Evolutionary conservation across 2,113 vertebrate genomes (phyloP).

Genomic region (Peromyscus maniculatus): DNA sequence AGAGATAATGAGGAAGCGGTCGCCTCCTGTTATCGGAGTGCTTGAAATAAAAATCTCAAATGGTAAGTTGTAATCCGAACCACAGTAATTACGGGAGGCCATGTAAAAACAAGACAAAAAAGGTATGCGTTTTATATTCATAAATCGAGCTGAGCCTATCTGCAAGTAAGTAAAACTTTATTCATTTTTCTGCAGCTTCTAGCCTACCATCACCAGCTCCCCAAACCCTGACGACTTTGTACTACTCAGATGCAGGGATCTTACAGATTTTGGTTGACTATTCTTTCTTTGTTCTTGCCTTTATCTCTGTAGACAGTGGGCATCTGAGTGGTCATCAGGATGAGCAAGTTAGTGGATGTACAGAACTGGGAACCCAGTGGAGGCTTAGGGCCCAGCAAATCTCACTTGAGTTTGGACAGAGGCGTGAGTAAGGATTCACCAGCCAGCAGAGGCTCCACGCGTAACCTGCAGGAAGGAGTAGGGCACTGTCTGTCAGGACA

Average conservation of each 20-base stretch:
- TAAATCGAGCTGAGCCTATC: conserved; percentile 75
- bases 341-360: rapidly evolving
- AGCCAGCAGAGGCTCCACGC: no score
- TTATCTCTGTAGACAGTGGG: background rate
- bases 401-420: background rate
- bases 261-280: background rate
- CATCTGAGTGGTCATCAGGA: no score
- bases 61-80: conserved; percentile 70
- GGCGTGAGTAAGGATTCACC: rapidly evolving
- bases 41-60: conserved; percentile 80
- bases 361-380: rapidly evolving
- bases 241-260: background rate
- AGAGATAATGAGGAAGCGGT: conserved; percentile 68
- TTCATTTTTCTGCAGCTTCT: conserved; percentile 34
- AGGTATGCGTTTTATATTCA: conserved; percentile 73
- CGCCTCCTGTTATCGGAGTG: conserved; percentile 69
- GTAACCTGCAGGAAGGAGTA: background rate
- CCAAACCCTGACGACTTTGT: background rate
- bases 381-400: background rate
- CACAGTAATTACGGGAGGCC: conserved; percentile 58
- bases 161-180: conserved; percentile 73
- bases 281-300: background rate
- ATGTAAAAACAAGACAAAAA: conserved; percentile 33
- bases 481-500: background rate
- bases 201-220: background rate